A percentile compares a stretch with the other conserved stretches of the same genome.
Conservation (phyloP, 64 coral and sea anemone species). For the Pocillopora verrucosa region DNA sequence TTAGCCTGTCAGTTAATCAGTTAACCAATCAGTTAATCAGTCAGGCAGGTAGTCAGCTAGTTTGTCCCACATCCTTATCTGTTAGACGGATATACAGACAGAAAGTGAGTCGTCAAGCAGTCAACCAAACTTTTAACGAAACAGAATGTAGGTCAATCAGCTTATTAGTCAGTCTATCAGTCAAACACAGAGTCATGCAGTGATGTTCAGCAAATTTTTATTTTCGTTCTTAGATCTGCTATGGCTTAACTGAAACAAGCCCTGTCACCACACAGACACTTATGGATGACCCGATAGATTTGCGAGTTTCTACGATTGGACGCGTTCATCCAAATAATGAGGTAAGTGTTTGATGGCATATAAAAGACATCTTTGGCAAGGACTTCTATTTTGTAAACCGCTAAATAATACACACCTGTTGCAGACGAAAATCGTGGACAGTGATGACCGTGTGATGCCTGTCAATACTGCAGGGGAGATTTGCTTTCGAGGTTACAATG, state of each 20-base stretch:
- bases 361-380: neutral
- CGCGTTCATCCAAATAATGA: conserved; percentile 70
- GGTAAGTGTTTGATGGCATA: conserved; percentile 32
- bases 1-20: too few relatives aligned
- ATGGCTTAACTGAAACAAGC: conserved; percentile 93
- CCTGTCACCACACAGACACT: conserved; percentile 68
- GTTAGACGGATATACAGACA: too few relatives aligned
- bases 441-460: conserved; percentile 65
- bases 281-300: conserved; percentile 76
- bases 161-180: too few relatives aligned
- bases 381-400: too few relatives aligned
- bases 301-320: conserved; percentile 90
- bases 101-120: too few relatives aligned
- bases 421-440: conserved; percentile 81
- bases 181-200: too few relatives aligned
- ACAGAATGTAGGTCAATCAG: too few relatives aligned
- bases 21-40: too few relatives aligned
- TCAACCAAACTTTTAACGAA: too few relatives aligned
- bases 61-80: too few relatives aligned
- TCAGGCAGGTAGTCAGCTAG: too few relatives aligned
- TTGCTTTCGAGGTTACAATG: conserved; percentile 91
- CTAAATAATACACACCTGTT: neutral
- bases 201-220: too few relatives aligned
- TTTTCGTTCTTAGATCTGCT: conserved; percentile 66
- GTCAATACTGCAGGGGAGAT: conserved; percentile 81